Evolutionary conservation across 2,888 invertebrate genomes (phyloP), one percentile per base, ranked within the genome.

Genomic region (Drosophila phalerata): DNA sequence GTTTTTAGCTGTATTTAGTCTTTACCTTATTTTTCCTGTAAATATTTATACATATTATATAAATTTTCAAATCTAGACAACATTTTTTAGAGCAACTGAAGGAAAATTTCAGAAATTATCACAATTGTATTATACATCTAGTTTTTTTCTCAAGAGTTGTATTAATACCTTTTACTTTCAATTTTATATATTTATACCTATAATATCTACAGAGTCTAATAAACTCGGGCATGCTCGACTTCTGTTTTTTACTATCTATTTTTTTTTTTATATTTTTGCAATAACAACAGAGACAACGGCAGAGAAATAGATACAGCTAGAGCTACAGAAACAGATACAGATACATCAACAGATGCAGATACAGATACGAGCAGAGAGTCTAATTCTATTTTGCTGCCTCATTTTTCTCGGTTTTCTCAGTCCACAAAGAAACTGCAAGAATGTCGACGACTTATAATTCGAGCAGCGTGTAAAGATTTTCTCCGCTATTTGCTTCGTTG

Each of bases 391-490:
- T 63, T 60, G 86, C 86, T 81, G 76, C 69, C 85, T 86, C 81
- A 84, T 82, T 86, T 80, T 84, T 62, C 75, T 40, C 63, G 30
- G 58, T 56, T 49, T 37, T 43, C 61, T 30, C 64, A 52, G 47
- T 43, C n/a, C 34, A 40, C 53, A 56, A 61, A 60, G 48, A 64
- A 70, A 71, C 65, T 62, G 78, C 72, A 40, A 71, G 77, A 84
- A 84, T 84, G 83, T 84, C 88, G 88, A 84, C 88, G 83, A 88
- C 88, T 84, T 85, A 79, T 82, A 87, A 87, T 82, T 72, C 88
- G 85, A 85, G 85, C 82, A 85, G 69, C 81, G 87, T 81, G 73
- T 81, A 79, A 79, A 56, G 60, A 73, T 80, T 69, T 80, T 69
- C 69, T 63, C 10, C 11, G 28, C 30, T 25, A 13, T 60, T 67